A percentile compares a stretch with the other conserved stretches of the same genome.
Conservation (phyloP, 2,797 vertebrate genomes). For the Falco biarmicus region DNA sequence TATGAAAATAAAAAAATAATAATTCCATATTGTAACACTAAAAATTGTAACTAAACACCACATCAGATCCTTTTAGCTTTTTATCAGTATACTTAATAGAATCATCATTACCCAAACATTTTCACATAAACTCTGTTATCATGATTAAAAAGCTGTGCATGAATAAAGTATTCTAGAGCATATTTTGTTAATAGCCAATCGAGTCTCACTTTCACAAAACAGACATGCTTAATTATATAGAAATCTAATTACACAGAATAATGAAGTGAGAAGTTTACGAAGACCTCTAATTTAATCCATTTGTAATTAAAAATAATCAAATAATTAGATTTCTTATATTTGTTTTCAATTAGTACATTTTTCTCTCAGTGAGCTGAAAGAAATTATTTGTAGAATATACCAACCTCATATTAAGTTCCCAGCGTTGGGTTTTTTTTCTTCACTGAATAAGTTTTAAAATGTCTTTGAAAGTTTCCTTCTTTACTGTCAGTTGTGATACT, state of each 20-base stretch:
- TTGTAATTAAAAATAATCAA: neutral
- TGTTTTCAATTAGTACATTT: neutral
- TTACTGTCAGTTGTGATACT: neutral
- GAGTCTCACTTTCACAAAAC: neutral
- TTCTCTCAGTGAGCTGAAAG: neutral
- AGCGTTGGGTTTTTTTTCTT: neutral
- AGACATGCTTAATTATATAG: neutral
- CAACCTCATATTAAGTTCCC: neutral
- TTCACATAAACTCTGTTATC: neutral
- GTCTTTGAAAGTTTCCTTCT: neutral
- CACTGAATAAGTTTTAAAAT: neutral
- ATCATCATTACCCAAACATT: neutral
- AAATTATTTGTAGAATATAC: neutral
- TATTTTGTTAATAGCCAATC: neutral
- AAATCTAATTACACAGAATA: constrained; percentile 20
- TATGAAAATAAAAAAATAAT: neutral
- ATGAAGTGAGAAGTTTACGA: neutral
- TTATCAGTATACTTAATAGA: neutral
- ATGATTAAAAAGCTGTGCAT: neutral
- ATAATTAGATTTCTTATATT: neutral
- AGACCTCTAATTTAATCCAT: constrained; percentile 2
- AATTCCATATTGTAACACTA: neutral
- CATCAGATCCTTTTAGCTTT: neutral
- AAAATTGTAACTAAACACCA: neutral
- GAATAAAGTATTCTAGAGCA: neutral